A percentile compares a stretch with the other conserved stretches of the same genome.
Evolutionary conservation across 2,797 vertebrate species (phyloP).

Genomic region (Carcharodon carcharias): DNA sequence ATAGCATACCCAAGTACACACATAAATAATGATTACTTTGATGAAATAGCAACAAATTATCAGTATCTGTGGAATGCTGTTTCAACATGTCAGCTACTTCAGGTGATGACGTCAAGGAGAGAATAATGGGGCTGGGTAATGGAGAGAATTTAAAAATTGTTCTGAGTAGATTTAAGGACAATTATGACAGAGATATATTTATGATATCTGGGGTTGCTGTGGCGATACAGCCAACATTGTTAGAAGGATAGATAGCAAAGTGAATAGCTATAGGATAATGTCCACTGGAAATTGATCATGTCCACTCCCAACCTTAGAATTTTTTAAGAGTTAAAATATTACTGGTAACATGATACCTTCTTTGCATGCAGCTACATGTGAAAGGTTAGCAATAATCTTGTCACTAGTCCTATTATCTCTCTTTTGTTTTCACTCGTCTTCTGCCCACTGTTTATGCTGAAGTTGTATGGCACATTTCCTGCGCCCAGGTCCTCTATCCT

Average conservation of each 20-base stretch:
- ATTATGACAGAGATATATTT: background rate
- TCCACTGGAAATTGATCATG: background rate
- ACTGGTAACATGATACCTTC: background rate
- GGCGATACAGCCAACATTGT: background rate
- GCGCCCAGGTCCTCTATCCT: background rate
- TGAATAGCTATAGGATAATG: background rate
- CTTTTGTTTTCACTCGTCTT: background rate
- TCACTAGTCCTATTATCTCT: background rate
- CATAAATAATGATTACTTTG: background rate
- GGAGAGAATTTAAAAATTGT: too few relatives aligned
- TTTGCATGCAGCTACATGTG: background rate
- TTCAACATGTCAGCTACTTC: too few relatives aligned
- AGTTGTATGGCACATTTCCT: background rate
- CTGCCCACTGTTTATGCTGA: background rate
- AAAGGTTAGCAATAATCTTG: background rate
- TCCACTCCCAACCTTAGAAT: background rate
- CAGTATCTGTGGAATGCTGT: background rate
- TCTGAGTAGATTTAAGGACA: too few relatives aligned
- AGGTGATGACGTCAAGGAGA: too few relatives aligned
- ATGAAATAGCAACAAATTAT: background rate
- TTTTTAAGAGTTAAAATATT: too few relatives aligned
- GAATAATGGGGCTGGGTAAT: too few relatives aligned
- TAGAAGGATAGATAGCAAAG: background rate
- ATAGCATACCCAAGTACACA: background rate
- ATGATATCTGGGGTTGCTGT: background rate